phyloP scores from a whole-genome alignment of 2,113 vertebrate species.

The Ancistrus triradiatus region DNA sequence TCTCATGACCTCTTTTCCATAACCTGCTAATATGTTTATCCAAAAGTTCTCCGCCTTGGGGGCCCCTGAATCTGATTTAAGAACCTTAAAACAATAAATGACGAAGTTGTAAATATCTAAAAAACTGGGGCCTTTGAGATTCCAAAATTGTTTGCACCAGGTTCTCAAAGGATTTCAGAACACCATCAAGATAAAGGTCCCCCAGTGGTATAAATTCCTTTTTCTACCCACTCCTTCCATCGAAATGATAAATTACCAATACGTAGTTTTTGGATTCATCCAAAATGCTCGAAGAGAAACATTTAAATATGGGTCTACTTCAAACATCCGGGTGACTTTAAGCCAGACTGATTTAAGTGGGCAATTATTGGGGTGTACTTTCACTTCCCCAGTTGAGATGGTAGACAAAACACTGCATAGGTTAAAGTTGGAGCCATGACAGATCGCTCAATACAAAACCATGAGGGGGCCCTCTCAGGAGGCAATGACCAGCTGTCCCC shows the following conservation, averaged over 20 bases:
- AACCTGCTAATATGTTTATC: no score
- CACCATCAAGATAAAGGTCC: not conserved
- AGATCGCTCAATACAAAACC: not conserved
- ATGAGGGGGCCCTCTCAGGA: not conserved
- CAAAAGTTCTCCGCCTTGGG: not conserved
- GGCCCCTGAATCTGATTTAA: not conserved
- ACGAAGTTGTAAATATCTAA: not conserved
- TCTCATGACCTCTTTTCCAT: not conserved
- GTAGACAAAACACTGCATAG: not conserved
- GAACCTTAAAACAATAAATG: not conserved
- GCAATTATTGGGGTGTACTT: not conserved
- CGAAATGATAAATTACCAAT: constrained; percentile 1
- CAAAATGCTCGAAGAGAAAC: not conserved
- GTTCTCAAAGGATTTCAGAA: not conserved
- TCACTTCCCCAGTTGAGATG: not conserved
- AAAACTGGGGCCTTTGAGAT: not conserved
- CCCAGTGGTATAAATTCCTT: constrained; percentile 4
- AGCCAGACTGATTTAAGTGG: not conserved
- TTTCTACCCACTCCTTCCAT: constrained; percentile 1
- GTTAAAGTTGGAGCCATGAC: not conserved
- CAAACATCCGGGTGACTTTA: not conserved
- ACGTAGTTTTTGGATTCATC: not conserved
- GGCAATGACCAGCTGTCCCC: not conserved
- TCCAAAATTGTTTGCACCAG: not conserved
- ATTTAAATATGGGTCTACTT: not conserved